Evolutionary conservation across 1,140 invertebrate genomes (phyloP).

Genomic region (Pogonognathellus flavescens): DNA sequence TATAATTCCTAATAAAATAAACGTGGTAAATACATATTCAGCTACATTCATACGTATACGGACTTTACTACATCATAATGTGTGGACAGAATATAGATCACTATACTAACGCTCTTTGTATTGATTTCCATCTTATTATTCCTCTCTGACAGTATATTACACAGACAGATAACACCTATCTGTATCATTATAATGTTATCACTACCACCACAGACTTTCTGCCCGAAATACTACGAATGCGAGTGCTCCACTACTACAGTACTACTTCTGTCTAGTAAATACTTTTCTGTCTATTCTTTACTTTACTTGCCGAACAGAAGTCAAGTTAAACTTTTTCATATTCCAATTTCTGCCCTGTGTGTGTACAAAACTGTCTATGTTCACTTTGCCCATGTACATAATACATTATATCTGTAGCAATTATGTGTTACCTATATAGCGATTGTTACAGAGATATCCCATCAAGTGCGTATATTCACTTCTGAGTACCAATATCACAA

Average conservation of each 20-base stretch:
- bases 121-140: background rate
- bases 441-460: too few relatives aligned
- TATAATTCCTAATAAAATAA: background rate
- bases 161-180: background rate
- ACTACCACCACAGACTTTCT: background rate
- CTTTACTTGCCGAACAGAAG: slow-evolving; percentile 4
- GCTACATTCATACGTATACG: background rate
- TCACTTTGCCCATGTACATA: too few relatives aligned
- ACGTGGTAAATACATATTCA: slow-evolving; percentile 30
- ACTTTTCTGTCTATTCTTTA: background rate
- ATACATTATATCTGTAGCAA: too few relatives aligned
- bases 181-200: background rate
- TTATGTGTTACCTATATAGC: too few relatives aligned
- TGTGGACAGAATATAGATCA: too few relatives aligned
- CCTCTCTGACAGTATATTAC: background rate
- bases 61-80: background rate
- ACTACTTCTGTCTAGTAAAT: background rate
- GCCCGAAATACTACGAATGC: background rate
- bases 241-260: background rate
- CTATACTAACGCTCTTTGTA: background rate
- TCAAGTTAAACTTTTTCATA: slow-evolving; percentile 15
- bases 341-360: background rate
- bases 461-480: too few relatives aligned
- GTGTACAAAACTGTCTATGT: too few relatives aligned
- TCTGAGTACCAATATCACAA: background rate